Base-by-base conservation (phyloP, 2,113 vertebrate genomes). In the Lagenorhynchus albirostris region DNA sequence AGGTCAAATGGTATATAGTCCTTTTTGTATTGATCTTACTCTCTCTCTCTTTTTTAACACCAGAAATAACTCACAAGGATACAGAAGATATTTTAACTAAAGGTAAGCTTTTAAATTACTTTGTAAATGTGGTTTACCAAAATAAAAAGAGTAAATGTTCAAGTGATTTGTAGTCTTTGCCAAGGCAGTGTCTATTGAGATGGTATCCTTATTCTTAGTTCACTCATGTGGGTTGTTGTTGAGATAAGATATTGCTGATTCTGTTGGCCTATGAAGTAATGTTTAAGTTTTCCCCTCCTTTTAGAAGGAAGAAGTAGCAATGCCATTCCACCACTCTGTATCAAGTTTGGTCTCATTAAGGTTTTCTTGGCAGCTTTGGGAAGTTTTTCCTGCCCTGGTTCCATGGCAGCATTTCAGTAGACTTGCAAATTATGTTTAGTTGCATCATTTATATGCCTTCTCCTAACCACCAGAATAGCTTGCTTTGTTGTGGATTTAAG, bases 91-190 rank as follows among this genome's bases (percentile, higher is more conserved):
- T 98, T 18, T 82, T 98, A 36, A 96, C 96, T 93, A 63, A 60
- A 79, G 95, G 98, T 98, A 96, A 98, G 95, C 83, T 81, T 96
- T 65, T 7, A 80, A 93, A 83, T 71, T 92, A 87, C 79, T 97
- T 94, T 83, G 2, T 36, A 91, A 55, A 89, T 55, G 60, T 17
- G 0, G 3, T 53, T 96, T 81, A 53, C 12, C 7, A 60, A 92
- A 97, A 91, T 67, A 67, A 83, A 79, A 71, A 71, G 6, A 88
- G 26, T 65, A 63, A 38, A 88, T 71, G 23, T 83, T 33, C 23
- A 93, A 82, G 6, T 81, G 38, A 62, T 71, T 68, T 88, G 67
- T 38, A 13, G 6, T 44, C 25, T 70, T 92, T 94, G 38, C 71
- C 81, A 94, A 76, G 25, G 13, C 17, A 68, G 67, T 33, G 3